Evolutionary conservation across 2,888 invertebrate genomes (phyloP).

Genomic region (Adela reaumurella): DNA sequence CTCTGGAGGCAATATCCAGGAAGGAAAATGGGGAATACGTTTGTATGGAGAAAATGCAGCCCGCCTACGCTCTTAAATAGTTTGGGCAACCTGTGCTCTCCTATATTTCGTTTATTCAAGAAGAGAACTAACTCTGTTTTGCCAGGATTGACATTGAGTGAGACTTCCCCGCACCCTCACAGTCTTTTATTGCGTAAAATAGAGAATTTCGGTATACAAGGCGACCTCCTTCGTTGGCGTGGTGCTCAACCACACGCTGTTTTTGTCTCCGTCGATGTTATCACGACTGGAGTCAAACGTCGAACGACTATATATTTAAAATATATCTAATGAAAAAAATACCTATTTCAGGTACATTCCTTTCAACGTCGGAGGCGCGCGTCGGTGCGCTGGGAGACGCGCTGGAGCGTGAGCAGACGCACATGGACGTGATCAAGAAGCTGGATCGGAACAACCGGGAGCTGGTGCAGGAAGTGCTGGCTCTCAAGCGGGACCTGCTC

Average conservation of each 20-base stretch:
- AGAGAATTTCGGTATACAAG: too few species aligned
- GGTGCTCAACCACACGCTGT: too few species aligned
- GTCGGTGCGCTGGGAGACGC: conserved; percentile 24
- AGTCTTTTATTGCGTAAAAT: background rate
- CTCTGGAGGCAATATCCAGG: too few species aligned
- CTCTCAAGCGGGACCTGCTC: conserved; percentile 6
- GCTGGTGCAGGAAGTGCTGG: conserved; percentile 24
- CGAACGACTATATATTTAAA: background rate
- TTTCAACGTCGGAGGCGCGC: conserved; percentile 30
- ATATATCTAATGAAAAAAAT: background rate
- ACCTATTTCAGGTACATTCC: conserved; percentile 17
- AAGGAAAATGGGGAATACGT: too few species aligned
- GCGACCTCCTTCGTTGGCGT: background rate
- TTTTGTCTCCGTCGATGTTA: too few species aligned
- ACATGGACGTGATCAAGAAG: conserved; percentile 26
- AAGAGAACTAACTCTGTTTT: conserved; percentile 16
- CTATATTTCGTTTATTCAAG: too few species aligned
- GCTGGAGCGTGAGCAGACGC: conserved; percentile 27
- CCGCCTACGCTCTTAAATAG: too few species aligned
- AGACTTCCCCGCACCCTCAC: too few species aligned
- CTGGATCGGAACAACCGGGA: conserved; percentile 30
- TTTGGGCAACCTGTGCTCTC: too few species aligned
- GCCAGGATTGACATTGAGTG: too few species aligned
- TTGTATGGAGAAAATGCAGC: too few species aligned
- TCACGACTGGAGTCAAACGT: too few species aligned